These are phyloP conservation scores for Papilio elwesi DNA, from an alignment of 2,888 invertebrate genomes.

Conservation along the genomic window DNA sequence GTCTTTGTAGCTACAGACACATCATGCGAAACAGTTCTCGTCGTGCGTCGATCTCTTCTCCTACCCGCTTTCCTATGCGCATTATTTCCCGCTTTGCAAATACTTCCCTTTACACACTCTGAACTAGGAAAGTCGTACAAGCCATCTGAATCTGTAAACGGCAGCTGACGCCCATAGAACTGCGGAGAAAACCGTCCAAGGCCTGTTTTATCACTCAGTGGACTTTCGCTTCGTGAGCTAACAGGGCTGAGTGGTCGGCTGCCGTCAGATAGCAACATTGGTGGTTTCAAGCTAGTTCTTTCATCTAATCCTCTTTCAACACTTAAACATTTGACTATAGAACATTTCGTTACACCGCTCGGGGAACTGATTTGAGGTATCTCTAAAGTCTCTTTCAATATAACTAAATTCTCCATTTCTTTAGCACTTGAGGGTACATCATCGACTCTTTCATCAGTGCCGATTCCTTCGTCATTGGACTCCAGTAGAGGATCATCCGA, in stretches of 20 bases:
- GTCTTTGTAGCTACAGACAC: slow-evolving; percentile 74
- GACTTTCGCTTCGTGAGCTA: slow-evolving; percentile 91
- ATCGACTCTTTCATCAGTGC: slow-evolving; percentile 90
- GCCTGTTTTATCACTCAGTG: slow-evolving; percentile 89
- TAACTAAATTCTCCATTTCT: slow-evolving; percentile 80
- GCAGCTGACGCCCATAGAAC: slow-evolving; percentile 88
- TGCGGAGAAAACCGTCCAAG: slow-evolving; percentile 88
- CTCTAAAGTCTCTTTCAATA: slow-evolving; percentile 75
- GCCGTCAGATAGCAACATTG: slow-evolving; percentile 83
- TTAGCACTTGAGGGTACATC: slow-evolving; percentile 89
- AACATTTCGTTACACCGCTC: slow-evolving; percentile 79
- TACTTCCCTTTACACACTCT: slow-evolving; percentile 85
- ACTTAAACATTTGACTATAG: slow-evolving; percentile 83
- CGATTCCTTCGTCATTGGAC: slow-evolving; percentile 91
- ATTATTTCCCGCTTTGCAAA: slow-evolving; percentile 75
- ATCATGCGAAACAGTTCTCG: slow-evolving; percentile 78
- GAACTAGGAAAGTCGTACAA: slow-evolving; percentile 92
- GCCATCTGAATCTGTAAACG: slow-evolving; percentile 92
- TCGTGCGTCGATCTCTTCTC: slow-evolving; percentile 86
- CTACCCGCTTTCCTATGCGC: slow-evolving; percentile 86
- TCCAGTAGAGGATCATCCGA: slow-evolving; percentile 89
- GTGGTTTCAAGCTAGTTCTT: slow-evolving; percentile 72
- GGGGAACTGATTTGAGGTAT: slow-evolving; percentile 78
- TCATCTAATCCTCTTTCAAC: slow-evolving; percentile 82
- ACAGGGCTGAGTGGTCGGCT: slow-evolving; percentile 88